phyloP scores from a whole-genome alignment of 2,888 invertebrate species.

The Octodonta nipae region DNA sequence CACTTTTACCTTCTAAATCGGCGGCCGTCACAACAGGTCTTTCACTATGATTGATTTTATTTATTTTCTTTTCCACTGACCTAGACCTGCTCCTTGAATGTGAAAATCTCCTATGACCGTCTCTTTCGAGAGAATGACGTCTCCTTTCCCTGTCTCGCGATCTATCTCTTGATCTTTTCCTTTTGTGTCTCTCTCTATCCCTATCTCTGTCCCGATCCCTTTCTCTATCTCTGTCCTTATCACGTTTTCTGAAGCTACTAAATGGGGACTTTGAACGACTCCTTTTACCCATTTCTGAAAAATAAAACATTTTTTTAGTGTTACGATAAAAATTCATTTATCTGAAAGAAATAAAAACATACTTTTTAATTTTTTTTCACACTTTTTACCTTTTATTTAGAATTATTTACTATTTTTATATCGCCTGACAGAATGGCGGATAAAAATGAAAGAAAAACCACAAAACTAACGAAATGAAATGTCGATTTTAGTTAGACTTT shows the following conservation, averaged over 20 bases:
- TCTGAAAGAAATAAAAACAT: too few species aligned
- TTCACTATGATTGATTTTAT: conserved; percentile 33
- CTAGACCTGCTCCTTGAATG: conserved; percentile 28
- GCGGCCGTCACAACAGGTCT: conserved; percentile 62
- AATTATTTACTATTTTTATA: conserved; percentile 18
- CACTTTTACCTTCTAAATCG: conserved; percentile 78
- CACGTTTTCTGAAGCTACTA: conserved; percentile 38
- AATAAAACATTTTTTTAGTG: too few species aligned
- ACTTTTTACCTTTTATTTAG: conserved; percentile 19
- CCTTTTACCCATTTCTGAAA: conserved; percentile 44
- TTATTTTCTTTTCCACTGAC: conserved; percentile 24
- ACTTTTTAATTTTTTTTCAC: too few species aligned
- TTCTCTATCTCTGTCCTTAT: conserved; percentile 39
- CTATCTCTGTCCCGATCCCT: conserved; percentile 38
- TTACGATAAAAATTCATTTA: too few species aligned
- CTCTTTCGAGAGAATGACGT: conserved; percentile 36
- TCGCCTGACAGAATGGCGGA: conserved; percentile 21
- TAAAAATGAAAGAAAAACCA: too few species aligned
- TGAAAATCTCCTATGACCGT: conserved; percentile 31
- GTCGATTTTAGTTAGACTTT: conserved; percentile 33
- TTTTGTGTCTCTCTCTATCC: conserved; percentile 32
- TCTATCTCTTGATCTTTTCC: conserved; percentile 33
- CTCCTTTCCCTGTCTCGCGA: conserved; percentile 32
- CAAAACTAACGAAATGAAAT: conserved; percentile 21
- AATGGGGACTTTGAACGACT: conserved; percentile 39